Base-by-base conservation (phyloP, 2,113 vertebrate species). In the Tiliqua scincoides region DNA sequence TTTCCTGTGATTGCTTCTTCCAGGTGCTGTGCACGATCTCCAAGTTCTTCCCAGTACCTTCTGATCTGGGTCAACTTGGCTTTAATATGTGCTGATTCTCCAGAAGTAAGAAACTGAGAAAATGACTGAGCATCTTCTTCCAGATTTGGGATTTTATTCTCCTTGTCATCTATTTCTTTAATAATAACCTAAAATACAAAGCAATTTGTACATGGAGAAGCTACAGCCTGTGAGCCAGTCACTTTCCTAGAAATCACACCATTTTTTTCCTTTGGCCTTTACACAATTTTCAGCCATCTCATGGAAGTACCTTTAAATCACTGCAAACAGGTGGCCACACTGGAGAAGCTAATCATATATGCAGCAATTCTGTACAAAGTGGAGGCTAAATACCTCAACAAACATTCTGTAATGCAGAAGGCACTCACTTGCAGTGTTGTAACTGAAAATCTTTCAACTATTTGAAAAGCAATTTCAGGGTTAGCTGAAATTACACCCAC, bases 1-100 rank as follows among this genome's bases (percentile, higher is more conserved):
- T 95, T 97, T 67, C 96, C 97, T 87, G 95, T 94, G 77, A 99
- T 96, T 32, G 95, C 96, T 70, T 89, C 94, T 87, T 97, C 95
- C 86, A 98, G 93, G 81, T 95, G 93, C 83, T 96, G 95, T 1
- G 94, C 95, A 0, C 91, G 97, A 75, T 96, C 97, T 86, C 88
- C 95, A 70, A 99, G 94, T 79, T 98, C 98, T 78, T 98, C 98
- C 97, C 97, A 98, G 77, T 95, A 95, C 59, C 95, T 95, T 86
- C 90, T 96, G 80, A 97, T 94, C 78, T 99, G 98, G 23, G 96
- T 93, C 80, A 99, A 88, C 84, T 96, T 97, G 65, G 97, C 96
- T 92, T 97, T 97, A 87, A 98, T 96, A 57, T 81, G 96, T 30
- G 97, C 97, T 10, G 91, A 91, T 94, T 99, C 98, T 89, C 97